Conservation (phyloP, 2,113 vertebrate genomes). For the Ictalurus punctatus region DNA sequence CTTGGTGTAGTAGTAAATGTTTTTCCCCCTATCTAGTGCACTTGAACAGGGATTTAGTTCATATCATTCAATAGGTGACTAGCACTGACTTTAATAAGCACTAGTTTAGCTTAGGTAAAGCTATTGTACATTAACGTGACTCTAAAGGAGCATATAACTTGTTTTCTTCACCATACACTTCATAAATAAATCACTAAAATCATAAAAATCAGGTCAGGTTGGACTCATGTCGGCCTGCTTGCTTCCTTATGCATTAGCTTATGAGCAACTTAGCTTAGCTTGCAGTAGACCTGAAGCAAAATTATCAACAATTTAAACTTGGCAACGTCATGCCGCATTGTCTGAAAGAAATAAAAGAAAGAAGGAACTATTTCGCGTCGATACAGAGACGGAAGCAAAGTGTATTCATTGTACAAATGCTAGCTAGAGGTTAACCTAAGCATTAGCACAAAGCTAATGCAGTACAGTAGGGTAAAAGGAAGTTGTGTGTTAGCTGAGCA, state of each 20-base stretch:
- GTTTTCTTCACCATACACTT: background rate
- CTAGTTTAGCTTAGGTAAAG: background rate
- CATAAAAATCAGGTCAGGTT: background rate
- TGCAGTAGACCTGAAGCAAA: background rate
- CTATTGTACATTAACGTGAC: background rate
- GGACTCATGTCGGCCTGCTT: background rate
- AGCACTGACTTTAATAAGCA: background rate
- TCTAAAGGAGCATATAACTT: background rate
- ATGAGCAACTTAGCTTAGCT: background rate
- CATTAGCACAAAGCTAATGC: conserved; percentile 20
- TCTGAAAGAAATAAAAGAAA: background rate
- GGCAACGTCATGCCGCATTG: background rate
- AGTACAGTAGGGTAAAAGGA: background rate
- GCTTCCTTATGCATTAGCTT: background rate
- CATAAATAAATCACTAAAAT: background rate
- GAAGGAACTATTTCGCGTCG: too few relatives aligned
- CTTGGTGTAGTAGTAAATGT: background rate
- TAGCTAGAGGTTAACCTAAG: background rate
- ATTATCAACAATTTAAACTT: background rate
- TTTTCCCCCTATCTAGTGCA: background rate
- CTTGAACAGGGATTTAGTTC: background rate
- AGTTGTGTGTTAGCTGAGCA: background rate
- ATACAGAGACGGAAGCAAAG: background rate
- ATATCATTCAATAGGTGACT: background rate
- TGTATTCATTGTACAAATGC: background rate